Conservation (phyloP, 1,140 invertebrate species). For the Orchesella cincta region DNA sequence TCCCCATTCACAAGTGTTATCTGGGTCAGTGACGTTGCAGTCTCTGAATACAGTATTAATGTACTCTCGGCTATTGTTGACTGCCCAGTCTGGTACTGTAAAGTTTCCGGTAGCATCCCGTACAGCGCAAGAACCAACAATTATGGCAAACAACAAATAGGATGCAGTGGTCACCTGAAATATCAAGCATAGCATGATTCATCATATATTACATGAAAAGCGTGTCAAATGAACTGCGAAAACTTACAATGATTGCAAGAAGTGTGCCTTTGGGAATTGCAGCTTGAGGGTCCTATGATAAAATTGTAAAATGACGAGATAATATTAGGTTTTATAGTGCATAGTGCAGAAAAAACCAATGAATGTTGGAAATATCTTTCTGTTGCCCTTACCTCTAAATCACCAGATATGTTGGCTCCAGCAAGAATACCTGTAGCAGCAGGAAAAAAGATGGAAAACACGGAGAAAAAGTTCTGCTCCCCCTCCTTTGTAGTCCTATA, state of each 20-base stretch:
- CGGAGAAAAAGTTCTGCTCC: constrained; percentile 84
- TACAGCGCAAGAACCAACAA: constrained; percentile 72
- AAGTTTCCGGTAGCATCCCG: constrained; percentile 74
- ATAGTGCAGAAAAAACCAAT: too few relatives aligned
- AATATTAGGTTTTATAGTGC: too few relatives aligned
- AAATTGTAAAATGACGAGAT: constrained; percentile 12
- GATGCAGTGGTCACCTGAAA: constrained; percentile 71
- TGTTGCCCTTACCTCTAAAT: constrained; percentile 69
- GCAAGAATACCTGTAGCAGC: constrained; percentile 93
- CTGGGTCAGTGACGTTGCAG: constrained; percentile 37
- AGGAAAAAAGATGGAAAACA: constrained; percentile 95
- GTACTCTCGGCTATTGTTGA: constrained; percentile 56
- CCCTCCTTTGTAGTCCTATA: constrained; percentile 62
- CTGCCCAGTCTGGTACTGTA: constrained; percentile 59
- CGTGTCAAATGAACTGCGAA: neutral
- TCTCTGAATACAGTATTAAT: constrained; percentile 52
- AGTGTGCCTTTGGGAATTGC: constrained; percentile 74
- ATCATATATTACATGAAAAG: neutral
- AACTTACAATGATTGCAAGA: constrained; percentile 69
- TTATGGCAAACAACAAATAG: constrained; percentile 78
- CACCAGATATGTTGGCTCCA: constrained; percentile 91
- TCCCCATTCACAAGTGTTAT: constrained; percentile 64
- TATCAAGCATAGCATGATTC: neutral
- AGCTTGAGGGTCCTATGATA: constrained; percentile 2
- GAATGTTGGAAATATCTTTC: constrained; percentile 22